Conservation (phyloP, 2,888 invertebrate genomes). For the Vesta saturnalis region DNA sequence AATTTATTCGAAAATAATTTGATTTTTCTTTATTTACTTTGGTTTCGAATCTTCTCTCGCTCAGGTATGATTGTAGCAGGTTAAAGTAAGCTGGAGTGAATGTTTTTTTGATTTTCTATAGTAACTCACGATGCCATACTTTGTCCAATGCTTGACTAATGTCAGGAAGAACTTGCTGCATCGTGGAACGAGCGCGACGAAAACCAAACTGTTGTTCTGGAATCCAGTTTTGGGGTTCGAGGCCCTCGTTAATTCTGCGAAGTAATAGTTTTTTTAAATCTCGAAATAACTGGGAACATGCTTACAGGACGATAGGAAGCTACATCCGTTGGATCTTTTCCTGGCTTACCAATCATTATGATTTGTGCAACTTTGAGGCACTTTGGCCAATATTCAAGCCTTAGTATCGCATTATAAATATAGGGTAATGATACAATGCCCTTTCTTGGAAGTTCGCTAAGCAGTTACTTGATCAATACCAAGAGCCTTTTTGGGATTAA, state of each 20-base stretch:
- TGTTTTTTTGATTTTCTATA: too few relatives aligned
- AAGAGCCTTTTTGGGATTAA: not conserved
- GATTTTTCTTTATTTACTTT: constrained; percentile 11
- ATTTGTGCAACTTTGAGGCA: constrained; percentile 12
- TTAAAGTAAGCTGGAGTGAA: constrained; percentile 4
- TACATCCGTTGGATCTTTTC: not conserved
- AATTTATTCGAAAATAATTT: constrained; percentile 4
- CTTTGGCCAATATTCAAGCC: constrained; percentile 3
- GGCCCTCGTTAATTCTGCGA: not conserved
- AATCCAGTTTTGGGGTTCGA: too few relatives aligned
- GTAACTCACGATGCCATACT: not conserved
- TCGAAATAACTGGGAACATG: not conserved
- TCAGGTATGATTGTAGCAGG: constrained; percentile 10
- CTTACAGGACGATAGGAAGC: constrained; percentile 4
- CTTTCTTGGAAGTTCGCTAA: too few relatives aligned
- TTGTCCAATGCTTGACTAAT: not conserved
- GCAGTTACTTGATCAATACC: not conserved
- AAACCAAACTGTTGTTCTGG: too few relatives aligned
- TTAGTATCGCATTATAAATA: too few relatives aligned
- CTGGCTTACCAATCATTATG: constrained; percentile 1
- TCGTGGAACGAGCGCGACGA: not conserved
- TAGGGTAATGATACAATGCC: too few relatives aligned
- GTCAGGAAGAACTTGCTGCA: too few relatives aligned
- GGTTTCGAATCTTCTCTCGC: constrained; percentile 12
- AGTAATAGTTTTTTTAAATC: not conserved